Percentiles rank a stretch among this genome's conserved stretches.
Evolutionary conservation across 2,797 vertebrate species (phyloP).

Genomic region (Bovichtus variegatus): DNA sequence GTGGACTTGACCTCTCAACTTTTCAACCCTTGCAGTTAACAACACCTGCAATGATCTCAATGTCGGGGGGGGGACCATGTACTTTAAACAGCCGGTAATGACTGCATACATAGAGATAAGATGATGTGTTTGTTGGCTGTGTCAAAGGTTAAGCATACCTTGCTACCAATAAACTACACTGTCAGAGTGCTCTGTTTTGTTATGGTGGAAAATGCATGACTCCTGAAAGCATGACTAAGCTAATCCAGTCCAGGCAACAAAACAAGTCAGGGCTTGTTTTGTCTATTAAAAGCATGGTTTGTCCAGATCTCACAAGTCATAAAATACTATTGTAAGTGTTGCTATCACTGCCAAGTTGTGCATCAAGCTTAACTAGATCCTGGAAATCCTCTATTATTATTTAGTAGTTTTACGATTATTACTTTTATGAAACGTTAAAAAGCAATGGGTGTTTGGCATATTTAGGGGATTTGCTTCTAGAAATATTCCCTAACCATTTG

Average conservation of each 20-base stretch:
- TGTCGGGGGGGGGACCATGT: conserved; percentile 44
- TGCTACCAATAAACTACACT: conserved; percentile 37
- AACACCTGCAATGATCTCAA: conserved; percentile 11
- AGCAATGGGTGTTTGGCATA: not conserved
- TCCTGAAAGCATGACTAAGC: conserved; percentile 54
- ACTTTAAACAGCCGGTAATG: conserved; percentile 69
- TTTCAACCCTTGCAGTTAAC: conserved; percentile 17
- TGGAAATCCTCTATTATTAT: conserved; percentile 30
- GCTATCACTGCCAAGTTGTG: conserved; percentile 19
- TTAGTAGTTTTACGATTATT: conserved; percentile 18
- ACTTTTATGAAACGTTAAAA: conserved; percentile 30
- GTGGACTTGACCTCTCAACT: conserved; percentile 51
- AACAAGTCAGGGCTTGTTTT: conserved; percentile 74
- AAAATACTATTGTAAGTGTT: conserved; percentile 26
- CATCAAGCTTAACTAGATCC: conserved; percentile 28
- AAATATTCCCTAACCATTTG: not conserved
- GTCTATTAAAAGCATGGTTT: conserved; percentile 48
- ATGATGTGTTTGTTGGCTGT: conserved; percentile 55
- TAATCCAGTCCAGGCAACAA: conserved; percentile 47
- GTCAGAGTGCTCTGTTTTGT: conserved; percentile 46
- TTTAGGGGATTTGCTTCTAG: conserved; percentile 2
- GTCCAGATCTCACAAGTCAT: conserved; percentile 46
- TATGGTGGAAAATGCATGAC: conserved; percentile 58
- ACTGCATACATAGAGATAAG: conserved; percentile 65
- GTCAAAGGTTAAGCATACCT: conserved; percentile 65